A percentile compares a stretch with the other conserved stretches of the same genome.
Evolutionary conservation across 2,797 vertebrate species (phyloP).

Genomic region (Botia kubotai): DNA sequence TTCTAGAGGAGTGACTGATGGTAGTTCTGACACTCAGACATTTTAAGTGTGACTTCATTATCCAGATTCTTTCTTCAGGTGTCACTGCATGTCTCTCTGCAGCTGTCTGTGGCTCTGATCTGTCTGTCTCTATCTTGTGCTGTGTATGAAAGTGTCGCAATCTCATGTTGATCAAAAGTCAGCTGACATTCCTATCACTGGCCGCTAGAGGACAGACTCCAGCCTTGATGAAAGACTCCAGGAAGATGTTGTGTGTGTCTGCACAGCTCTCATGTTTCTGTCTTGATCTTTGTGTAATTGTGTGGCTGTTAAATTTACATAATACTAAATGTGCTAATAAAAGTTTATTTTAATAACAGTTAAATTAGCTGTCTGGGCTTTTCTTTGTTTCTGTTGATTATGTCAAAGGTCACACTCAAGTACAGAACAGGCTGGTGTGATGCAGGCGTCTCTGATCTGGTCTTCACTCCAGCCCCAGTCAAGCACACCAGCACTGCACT

Average conservation of each 20-base stretch:
- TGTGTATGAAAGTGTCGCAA: no score
- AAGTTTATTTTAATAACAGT: constrained; percentile 53
- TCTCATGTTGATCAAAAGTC: neutral
- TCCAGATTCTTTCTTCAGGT: neutral
- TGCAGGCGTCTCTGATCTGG: no score
- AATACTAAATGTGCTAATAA: constrained; percentile 39
- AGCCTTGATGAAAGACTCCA: neutral
- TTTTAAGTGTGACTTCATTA: no score
- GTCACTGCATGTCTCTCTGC: neutral
- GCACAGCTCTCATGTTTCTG: neutral
- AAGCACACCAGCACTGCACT: no score
- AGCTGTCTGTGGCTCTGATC: neutral
- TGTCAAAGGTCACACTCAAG: neutral
- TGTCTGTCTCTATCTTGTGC: neutral
- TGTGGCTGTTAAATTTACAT: no score
- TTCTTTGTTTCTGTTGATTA: neutral
- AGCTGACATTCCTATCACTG: neutral
- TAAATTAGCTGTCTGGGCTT: neutral
- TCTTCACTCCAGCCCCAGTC: no score
- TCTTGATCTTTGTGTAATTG: constrained; percentile 12
- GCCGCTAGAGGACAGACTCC: neutral
- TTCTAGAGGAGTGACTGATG: no score
- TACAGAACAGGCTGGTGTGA: no score
- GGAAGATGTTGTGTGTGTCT: no score
- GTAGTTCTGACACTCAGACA: no score